phyloP scores from a whole-genome alignment of 2,797 vertebrate genomes.

The Notolepis coatsorum region DNA sequence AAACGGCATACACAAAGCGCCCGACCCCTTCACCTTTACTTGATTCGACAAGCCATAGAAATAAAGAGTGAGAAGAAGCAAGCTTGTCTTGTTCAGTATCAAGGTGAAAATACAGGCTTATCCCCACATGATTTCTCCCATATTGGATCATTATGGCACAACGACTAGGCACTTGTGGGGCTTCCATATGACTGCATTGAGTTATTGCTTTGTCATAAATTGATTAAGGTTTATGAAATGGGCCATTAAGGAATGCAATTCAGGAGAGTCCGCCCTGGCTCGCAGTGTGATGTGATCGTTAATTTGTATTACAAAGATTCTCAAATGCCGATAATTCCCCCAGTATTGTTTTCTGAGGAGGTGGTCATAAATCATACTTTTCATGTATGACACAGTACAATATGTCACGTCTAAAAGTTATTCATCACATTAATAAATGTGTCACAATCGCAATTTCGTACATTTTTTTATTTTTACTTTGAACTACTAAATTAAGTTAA shows the following conservation, averaged over 20 bases:
- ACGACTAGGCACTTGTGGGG: not conserved
- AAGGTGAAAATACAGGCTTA: conserved; percentile 25
- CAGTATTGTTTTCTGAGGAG: conserved; percentile 58
- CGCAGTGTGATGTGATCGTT: conserved; percentile 59
- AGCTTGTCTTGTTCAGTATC: conserved; percentile 7
- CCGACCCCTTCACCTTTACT: not conserved
- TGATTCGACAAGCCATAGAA: not conserved
- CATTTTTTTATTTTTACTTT: conserved; percentile 14
- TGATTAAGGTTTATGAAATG: conserved; percentile 56
- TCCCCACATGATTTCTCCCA: conserved; percentile 3
- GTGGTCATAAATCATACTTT: conserved; percentile 66
- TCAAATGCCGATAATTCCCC: conserved; percentile 55
- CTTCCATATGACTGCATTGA: conserved; percentile 25
- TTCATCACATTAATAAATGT: conserved; percentile 67
- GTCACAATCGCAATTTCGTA: conserved; percentile 29
- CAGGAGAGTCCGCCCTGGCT: conserved; percentile 26
- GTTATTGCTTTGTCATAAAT: conserved; percentile 52
- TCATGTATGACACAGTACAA: conserved; percentile 42
- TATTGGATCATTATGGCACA: not conserved
- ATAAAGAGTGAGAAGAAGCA: not conserved
- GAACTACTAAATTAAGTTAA: conserved; percentile 26
- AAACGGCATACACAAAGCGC: not conserved
- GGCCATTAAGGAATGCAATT: conserved; percentile 48
- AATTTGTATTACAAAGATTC: conserved; percentile 64
- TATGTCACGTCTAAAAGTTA: conserved; percentile 54